Conservation (phyloP, 2,888 invertebrate genomes). For the Ptychoptera albimana region DNA sequence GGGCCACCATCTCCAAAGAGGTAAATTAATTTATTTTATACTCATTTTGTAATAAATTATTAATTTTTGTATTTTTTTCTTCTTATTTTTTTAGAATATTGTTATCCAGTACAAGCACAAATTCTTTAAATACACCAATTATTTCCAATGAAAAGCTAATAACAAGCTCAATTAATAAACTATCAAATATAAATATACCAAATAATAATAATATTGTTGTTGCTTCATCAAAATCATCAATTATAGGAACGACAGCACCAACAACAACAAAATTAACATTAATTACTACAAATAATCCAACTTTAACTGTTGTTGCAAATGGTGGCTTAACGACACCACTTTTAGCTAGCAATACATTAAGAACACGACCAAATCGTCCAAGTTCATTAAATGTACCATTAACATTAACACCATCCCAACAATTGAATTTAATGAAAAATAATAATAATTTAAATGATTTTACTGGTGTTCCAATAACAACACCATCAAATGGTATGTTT, state of each 20-base stretch:
- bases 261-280: conserved; percentile 27
- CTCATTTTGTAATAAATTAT: background rate
- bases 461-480: conserved; percentile 69
- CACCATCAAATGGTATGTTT: conserved; percentile 76
- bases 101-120: conserved; percentile 31
- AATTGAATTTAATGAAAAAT: conserved; percentile 29
- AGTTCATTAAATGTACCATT: conserved; percentile 54
- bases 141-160: conserved; percentile 14
- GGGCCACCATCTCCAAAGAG: conserved; percentile 19
- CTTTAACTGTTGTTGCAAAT: conserved; percentile 14
- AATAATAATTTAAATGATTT: conserved; percentile 40
- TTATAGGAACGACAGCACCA: conserved; percentile 12
- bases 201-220: too few species aligned
- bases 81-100: conserved; percentile 28
- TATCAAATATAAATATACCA: too few species aligned
- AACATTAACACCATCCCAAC: conserved; percentile 36
- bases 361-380: conserved; percentile 45
- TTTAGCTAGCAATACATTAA: conserved; percentile 14
- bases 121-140: conserved; percentile 18
- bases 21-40: background rate
- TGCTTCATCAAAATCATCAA: conserved; percentile 22
- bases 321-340: conserved; percentile 18
- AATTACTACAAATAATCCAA: conserved; percentile 19
- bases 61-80: background rate
- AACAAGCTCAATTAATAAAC: conserved; percentile 31